Evolutionary conservation across 2,888 invertebrate species (phyloP), one percentile per base, ranked within the genome.

Genomic region (Cotesia congregata): DNA sequence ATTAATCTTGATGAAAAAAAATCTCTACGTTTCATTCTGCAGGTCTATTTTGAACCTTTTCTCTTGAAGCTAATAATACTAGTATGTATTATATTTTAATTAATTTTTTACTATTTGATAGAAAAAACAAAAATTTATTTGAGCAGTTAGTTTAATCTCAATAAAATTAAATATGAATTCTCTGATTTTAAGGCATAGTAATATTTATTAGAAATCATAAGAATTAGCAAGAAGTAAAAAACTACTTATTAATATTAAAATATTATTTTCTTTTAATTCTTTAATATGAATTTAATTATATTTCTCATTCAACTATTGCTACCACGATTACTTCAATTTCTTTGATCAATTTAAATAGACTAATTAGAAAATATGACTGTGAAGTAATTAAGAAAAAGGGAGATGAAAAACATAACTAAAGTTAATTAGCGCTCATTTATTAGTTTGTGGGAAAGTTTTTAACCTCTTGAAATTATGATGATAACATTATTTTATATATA

Each of bases 371-470:
- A 50, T 50, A 12, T 41, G 50, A 61, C 20, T 38, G 15, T 15
- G 9, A 67, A 74, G 40, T 39, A 38, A 67, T 65, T 64, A 38
- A 9, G 65, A 75, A 70, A 78, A 74, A 76, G 71, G 65, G 39
- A 69, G 59, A 9, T 67, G 30, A 65, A 75, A 67, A 62, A n/a
- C 6, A 67, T 60, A 50, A 62, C 67, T 72, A 64, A 69, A 79
- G 74, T 78, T 80, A 80, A 79, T 80, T 78, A 78, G 78, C 78
- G 72, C 77, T 81, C 78, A 73, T 76, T 81, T 78, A 81, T 80
- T 81, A 78, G 73, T 70, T 72, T 41, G 72, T 69, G 40, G 77
- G 65, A 69, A 80, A 69, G 6, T 61, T n/a, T 61, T 15, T 61
- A 20, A 20, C 30, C 60, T 5, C 60, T 60, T 60, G 30, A 9